A percentile compares a stretch with the other conserved stretches of the same genome.
Evolutionary conservation across 23 tunicate species (phyloP).

Genomic region (Clavelina lepadiformis): DNA sequence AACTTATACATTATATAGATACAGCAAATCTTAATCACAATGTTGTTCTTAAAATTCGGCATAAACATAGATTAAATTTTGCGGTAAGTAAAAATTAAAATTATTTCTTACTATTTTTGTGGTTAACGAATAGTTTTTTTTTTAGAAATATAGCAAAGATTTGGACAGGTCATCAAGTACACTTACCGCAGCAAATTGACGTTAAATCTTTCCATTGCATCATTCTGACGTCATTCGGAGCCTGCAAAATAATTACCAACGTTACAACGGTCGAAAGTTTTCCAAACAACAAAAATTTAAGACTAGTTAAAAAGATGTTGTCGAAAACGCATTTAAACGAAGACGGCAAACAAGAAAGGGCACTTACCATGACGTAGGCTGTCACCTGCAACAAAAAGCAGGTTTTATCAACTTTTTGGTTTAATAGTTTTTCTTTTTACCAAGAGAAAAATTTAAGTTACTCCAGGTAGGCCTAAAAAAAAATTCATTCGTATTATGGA

Average conservation of each 20-base stretch:
- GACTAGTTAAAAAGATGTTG: not conserved
- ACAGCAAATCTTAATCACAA: no score
- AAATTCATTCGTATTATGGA: not conserved
- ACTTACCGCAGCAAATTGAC: slow-evolving; percentile 79
- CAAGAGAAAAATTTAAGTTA: not conserved
- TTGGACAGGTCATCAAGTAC: no score
- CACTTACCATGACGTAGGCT: slow-evolving; percentile 76
- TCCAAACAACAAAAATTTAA: not conserved
- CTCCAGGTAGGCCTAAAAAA: not conserved
- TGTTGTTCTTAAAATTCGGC: no score
- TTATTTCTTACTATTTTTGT: no score
- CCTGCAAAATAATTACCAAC: slow-evolving; percentile 21
- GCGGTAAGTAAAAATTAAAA: no score
- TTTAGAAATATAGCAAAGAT: no score
- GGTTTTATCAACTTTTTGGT: not conserved
- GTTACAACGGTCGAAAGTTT: not conserved
- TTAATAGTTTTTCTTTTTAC: not conserved
- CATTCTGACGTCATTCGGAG: slow-evolving; percentile 75
- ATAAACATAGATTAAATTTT: no score
- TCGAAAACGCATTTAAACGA: not conserved
- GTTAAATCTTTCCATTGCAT: slow-evolving; percentile 56
- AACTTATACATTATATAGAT: no score
- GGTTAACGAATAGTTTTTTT: no score
- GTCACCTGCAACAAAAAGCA: slow-evolving; percentile 57
- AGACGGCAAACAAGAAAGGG: not conserved